These are phyloP conservation scores for Dasyurus viverrinus DNA, from an alignment of 2,113 vertebrate genomes.

Conservation along the genomic window DNA sequence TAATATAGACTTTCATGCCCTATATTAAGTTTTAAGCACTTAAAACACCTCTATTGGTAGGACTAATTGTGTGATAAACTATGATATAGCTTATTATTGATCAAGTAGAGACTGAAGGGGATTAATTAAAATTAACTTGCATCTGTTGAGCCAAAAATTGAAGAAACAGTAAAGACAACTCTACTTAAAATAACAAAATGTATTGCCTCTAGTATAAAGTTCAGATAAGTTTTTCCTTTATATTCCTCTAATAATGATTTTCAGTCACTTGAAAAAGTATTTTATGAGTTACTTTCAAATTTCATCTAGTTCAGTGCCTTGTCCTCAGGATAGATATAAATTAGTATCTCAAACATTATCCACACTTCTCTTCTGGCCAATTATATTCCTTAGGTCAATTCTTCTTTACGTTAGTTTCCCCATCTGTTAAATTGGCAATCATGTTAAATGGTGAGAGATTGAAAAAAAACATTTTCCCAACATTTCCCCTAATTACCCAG, in stretches of 20 bases:
- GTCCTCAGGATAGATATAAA: not conserved
- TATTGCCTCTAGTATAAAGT: conserved; percentile 28
- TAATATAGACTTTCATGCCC: conserved; percentile 36
- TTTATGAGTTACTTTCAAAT: conserved; percentile 39
- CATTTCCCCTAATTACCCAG: not conserved
- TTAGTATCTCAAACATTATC: not conserved
- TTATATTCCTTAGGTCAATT: conserved; percentile 22
- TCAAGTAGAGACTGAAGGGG: conserved; percentile 48
- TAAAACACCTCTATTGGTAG: conserved; percentile 15
- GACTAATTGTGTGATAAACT: conserved; percentile 50
- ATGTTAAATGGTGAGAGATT: not conserved
- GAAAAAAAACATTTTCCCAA: not conserved
- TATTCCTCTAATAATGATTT: not conserved
- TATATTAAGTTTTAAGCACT: conserved; percentile 47
- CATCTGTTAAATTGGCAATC: not conserved
- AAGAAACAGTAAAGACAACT: conserved; percentile 35
- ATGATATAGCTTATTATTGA: conserved; percentile 32
- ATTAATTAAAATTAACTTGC: conserved; percentile 35
- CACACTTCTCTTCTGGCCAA: not conserved
- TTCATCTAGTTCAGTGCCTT: conserved; percentile 20
- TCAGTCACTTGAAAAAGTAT: conserved; percentile 43
- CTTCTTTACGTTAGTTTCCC: conserved; percentile 25
- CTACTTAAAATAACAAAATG: conserved; percentile 12
- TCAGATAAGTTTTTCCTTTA: not conserved
- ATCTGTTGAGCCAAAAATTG: conserved; percentile 50